These are phyloP conservation scores for Pogona vitticeps DNA, from an alignment of 2,113 vertebrate species.

Conservation along the genomic window DNA sequence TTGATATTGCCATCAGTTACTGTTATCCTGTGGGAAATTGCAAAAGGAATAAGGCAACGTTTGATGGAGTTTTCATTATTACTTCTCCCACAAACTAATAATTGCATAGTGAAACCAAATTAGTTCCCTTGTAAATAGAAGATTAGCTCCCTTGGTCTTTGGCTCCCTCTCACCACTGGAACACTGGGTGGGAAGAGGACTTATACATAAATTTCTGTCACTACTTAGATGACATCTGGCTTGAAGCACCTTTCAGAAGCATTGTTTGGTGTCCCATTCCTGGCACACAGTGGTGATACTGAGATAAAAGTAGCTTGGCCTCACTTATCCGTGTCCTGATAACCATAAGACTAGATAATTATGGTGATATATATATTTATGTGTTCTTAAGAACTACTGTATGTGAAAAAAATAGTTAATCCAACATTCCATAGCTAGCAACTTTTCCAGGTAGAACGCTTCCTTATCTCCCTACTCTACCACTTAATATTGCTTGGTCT, in stretches of 20 bases:
- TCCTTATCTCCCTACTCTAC: no score
- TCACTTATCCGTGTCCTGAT: background rate
- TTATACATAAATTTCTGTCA: background rate
- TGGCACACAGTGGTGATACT: background rate
- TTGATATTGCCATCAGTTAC: slow-evolving; percentile 28
- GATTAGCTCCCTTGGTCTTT: background rate
- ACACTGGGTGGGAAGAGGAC: background rate
- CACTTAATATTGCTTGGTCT: no score
- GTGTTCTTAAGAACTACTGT: no score
- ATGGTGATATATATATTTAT: no score
- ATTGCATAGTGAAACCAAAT: background rate
- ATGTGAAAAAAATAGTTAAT: no score
- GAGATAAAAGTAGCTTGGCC: background rate
- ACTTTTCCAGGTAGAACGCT: no score
- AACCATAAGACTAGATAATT: background rate
- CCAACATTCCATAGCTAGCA: no score
- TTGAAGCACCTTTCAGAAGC: background rate
- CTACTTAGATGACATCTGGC: background rate
- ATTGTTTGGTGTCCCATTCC: background rate
- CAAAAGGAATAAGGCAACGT: background rate
- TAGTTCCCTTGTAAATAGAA: background rate
- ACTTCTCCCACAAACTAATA: background rate
- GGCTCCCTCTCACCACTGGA: background rate
- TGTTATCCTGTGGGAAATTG: background rate
- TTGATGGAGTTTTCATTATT: background rate